These are phyloP conservation scores for Halesus radiatus DNA, from an alignment of 1,140 invertebrate genomes.

Conservation along the genomic window DNA sequence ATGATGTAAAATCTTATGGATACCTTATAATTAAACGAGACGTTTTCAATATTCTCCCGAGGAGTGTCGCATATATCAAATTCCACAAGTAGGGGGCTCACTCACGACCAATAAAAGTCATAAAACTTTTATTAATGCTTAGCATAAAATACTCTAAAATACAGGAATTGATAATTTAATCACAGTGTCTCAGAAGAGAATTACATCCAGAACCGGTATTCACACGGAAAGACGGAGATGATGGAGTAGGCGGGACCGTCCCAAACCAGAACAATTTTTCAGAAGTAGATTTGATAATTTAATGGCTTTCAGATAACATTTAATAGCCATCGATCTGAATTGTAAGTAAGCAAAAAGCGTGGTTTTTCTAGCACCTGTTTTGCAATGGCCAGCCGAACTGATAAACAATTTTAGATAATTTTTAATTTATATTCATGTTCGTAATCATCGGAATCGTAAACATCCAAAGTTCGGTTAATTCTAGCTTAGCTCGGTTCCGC, in stretches of 20 bases:
- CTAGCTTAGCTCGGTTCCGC: conserved; percentile 25
- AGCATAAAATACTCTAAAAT: conserved; percentile 39
- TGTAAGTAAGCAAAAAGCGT: conserved; percentile 33
- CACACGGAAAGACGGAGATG: not conserved
- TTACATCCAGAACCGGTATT: conserved; percentile 13
- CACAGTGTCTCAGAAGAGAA: conserved; percentile 19
- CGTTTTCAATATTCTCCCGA: conserved; percentile 18
- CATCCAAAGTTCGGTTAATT: conserved; percentile 28
- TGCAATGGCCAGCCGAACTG: conserved; percentile 13
- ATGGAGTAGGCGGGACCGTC: not conserved
- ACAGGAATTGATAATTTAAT: conserved; percentile 44
- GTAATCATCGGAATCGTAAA: conserved; percentile 43
- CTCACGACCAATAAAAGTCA: conserved; percentile 36
- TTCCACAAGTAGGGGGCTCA: conserved; percentile 28
- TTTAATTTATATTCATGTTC: conserved; percentile 57
- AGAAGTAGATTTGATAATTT: conserved; percentile 46
- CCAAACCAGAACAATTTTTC: conserved; percentile 40
- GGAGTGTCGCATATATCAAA: conserved; percentile 37
- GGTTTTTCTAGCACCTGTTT: conserved; percentile 36
- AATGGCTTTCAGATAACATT: conserved; percentile 45
- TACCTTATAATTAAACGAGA: conserved; percentile 22
- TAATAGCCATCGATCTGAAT: conserved; percentile 42
- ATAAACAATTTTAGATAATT: conserved; percentile 56
- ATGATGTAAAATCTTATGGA: conserved; percentile 27
- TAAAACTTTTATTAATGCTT: conserved; percentile 41